Conservation (phyloP, 2,797 vertebrate genomes). For the Galago senegalensis region DNA sequence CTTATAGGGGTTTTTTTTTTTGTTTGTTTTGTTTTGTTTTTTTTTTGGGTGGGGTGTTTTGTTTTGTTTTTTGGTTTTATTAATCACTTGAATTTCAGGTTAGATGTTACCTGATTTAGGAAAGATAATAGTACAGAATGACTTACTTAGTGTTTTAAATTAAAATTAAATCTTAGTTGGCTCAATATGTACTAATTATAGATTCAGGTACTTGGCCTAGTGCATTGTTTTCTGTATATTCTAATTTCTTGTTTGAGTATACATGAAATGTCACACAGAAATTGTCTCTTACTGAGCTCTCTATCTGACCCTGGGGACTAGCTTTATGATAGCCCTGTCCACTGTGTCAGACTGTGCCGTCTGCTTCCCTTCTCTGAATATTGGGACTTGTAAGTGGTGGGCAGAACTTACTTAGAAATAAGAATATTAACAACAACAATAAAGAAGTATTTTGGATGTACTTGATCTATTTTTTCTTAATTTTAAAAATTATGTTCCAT, state of each 20-base stretch:
- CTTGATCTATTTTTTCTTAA: background rate
- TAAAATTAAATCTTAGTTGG: background rate
- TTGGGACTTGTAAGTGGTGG: background rate
- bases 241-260: background rate
- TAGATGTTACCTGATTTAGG: background rate
- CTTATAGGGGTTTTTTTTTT: no score
- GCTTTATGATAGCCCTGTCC: background rate
- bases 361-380: background rate
- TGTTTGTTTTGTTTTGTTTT: no score
- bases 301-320: background rate
- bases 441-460: background rate
- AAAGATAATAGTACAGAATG: background rate
- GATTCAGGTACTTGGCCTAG: background rate
- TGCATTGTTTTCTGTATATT: background rate
- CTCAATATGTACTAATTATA: background rate
- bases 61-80: background rate
- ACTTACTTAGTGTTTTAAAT: background rate
- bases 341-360: background rate
- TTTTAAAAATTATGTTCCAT: background rate
- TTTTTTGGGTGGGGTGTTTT: no score
- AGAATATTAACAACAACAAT: background rate
- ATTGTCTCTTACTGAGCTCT: background rate
- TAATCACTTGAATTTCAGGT: background rate
- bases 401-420: background rate
- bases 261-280: background rate